These are phyloP conservation scores for Holotrichia oblita DNA, from an alignment of 1,140 invertebrate species.

Conservation along the genomic window DNA sequence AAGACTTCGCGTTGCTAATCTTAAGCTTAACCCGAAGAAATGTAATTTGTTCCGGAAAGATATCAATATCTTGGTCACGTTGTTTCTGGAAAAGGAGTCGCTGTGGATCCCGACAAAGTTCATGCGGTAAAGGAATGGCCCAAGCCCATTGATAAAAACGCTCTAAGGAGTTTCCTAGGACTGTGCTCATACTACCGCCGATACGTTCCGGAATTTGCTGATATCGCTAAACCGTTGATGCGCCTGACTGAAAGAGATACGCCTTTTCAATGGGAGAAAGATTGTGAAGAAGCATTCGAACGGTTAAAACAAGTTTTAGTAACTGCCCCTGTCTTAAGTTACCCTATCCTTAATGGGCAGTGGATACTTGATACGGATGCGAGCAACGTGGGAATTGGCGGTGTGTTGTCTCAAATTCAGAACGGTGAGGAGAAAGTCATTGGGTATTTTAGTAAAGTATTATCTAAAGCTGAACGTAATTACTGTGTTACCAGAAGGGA, in stretches of 20 bases:
- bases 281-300: background rate
- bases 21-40: background rate
- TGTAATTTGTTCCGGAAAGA: background rate
- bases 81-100: background rate
- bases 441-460: conserved; percentile 56
- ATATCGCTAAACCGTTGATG: conserved; percentile 48
- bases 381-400: conserved; percentile 57
- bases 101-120: background rate
- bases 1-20: background rate
- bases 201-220: conserved; percentile 50
- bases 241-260: background rate
- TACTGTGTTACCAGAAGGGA: conserved; percentile 60
- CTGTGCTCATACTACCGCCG: conserved; percentile 53
- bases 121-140: background rate
- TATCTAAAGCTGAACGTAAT: conserved; percentile 58
- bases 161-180: conserved; percentile 48
- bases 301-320: background rate
- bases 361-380: conserved; percentile 55
- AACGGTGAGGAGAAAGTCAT: conserved; percentile 56
- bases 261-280: background rate
- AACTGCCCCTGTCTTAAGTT: conserved; percentile 42
- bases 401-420: conserved; percentile 58
- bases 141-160: background rate
- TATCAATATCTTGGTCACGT: background rate
- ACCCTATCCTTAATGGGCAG: conserved; percentile 51